A percentile compares a stretch with the other conserved stretches of the same genome.
Evolutionary conservation across 2,113 vertebrate genomes (phyloP).

Genomic region (Apteryx owenii): DNA sequence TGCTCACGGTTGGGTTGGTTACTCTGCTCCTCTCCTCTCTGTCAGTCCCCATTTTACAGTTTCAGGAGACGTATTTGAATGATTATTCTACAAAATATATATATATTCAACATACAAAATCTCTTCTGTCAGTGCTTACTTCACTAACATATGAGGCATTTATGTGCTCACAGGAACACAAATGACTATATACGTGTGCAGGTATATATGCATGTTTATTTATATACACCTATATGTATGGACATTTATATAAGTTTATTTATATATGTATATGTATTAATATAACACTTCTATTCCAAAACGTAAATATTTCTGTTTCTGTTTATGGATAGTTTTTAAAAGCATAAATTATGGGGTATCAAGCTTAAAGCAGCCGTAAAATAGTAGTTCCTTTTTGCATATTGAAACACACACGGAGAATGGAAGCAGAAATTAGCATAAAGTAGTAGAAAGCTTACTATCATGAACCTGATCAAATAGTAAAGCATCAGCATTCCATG

Average conservation of each 20-base stretch:
- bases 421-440: neutral
- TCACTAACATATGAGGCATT: neutral
- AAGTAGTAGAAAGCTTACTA: neutral
- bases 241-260: neutral
- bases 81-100: neutral
- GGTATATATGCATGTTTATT: fast-evolving
- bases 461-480: neutral
- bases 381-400: neutral
- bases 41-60: neutral
- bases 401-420: neutral
- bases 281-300: neutral
- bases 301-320: neutral
- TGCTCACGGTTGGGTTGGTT: neutral
- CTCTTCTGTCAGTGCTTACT: neutral
- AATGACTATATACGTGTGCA: neutral
- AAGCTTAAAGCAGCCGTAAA: neutral
- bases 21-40: neutral
- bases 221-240: fast-evolving
- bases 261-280: neutral
- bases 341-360: neutral
- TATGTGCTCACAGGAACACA: neutral
- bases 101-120: neutral
- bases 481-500: neutral
- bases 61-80: neutral
- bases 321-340: neutral